A percentile compares a stretch with the other conserved stretches of the same genome.
Evolutionary conservation across 2,888 invertebrate species (phyloP).

Genomic region (Carpatolechia fugitivella): DNA sequence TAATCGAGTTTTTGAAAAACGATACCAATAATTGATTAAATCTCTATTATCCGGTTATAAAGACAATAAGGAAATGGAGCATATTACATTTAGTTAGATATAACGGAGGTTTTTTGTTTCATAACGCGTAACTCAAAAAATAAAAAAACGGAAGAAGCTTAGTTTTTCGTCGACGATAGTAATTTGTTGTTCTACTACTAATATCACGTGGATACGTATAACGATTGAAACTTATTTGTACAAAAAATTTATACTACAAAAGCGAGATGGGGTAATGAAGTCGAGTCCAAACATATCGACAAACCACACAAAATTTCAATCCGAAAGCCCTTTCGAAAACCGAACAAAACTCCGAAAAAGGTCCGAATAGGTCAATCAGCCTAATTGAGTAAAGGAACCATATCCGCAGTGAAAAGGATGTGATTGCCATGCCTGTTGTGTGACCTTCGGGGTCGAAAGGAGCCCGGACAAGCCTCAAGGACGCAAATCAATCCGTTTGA

Average conservation of each 20-base stretch:
- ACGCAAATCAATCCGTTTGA: conserved; percentile 3
- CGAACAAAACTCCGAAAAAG: conserved; percentile 1
- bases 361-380: not conserved
- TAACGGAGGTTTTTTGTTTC: too few relatives aligned
- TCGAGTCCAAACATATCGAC: too few relatives aligned
- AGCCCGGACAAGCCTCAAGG: not conserved
- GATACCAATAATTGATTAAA: not conserved
- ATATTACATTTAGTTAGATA: not conserved
- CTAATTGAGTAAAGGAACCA: conserved; percentile 4
- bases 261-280: too few relatives aligned
- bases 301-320: not conserved
- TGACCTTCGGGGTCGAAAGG: not conserved
- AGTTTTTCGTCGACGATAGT: too few relatives aligned
- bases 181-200: too few relatives aligned
- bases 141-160: too few relatives aligned
- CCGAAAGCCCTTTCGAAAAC: not conserved
- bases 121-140: too few relatives aligned
- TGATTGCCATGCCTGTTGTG: not conserved
- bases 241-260: too few relatives aligned
- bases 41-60: not conserved
- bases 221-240: too few relatives aligned
- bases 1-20: conserved; percentile 6
- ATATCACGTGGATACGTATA: too few relatives aligned
- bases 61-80: not conserved
- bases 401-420: conserved; percentile 2